A percentile compares a stretch with the other conserved stretches of the same genome.
phyloP scores from a whole-genome alignment of 2,113 vertebrate species.

The Lates calcarifer region DNA sequence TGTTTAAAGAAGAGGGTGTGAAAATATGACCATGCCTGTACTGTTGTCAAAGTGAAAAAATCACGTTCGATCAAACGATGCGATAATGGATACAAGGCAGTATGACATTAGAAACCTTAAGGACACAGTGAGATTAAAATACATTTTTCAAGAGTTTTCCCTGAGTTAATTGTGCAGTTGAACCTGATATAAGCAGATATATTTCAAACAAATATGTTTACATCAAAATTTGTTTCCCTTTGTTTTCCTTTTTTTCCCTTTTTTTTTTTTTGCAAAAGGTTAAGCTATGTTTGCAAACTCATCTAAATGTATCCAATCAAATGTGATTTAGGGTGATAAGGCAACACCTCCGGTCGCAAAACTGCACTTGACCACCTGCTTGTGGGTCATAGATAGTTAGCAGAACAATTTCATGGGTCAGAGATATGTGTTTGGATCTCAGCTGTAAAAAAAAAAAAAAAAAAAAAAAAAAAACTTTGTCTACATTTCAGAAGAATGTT shows the following conservation, averaged over 20 bases:
- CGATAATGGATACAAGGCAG: background rate
- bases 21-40: background rate
- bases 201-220: background rate
- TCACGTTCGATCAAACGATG: background rate
- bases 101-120: too few species aligned
- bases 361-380: too few species aligned
- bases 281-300: background rate
- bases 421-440: too few species aligned
- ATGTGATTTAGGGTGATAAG: too few species aligned
- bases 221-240: background rate
- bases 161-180: background rate
- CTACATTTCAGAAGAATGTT: too few species aligned
- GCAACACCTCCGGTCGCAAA: too few species aligned
- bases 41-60: background rate
- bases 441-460: too few species aligned
- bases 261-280: background rate
- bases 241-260: too few species aligned
- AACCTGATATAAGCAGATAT: too few species aligned
- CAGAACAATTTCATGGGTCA: too few species aligned
- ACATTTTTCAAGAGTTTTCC: too few species aligned
- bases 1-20: conserved; percentile 31
- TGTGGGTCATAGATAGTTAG: too few species aligned
- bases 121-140: background rate
- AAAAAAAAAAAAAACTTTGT: background rate
- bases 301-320: background rate